Evolutionary conservation across 1,140 invertebrate species (phyloP).

Genomic region (Acromyrmex echinatior): DNA sequence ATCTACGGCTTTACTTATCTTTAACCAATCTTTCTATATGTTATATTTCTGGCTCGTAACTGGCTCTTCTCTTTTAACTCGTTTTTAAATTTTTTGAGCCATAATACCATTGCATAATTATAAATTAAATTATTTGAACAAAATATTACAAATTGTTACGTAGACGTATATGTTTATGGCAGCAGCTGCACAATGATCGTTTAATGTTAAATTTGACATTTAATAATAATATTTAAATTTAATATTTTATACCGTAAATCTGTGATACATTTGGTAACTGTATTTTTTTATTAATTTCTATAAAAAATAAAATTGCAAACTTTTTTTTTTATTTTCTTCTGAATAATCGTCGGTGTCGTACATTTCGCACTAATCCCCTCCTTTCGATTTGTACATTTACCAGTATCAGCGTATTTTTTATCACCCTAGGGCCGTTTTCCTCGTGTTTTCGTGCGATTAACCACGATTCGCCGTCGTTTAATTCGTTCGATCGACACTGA

Average conservation of each 20-base stretch:
- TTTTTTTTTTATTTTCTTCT: slow-evolving; percentile 1
- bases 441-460: slow-evolving; percentile 68
- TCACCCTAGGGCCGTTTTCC: slow-evolving; percentile 22
- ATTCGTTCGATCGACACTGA: slow-evolving; percentile 55
- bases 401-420: slow-evolving; percentile 48
- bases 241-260: too few species aligned
- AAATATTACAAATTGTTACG: neutral
- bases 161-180: neutral
- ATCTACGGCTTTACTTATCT: too few species aligned
- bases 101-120: too few species aligned
- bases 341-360: slow-evolving; percentile 11
- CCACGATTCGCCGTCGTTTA: slow-evolving; percentile 60
- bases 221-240: neutral
- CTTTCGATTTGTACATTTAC: slow-evolving; percentile 27
- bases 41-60: too few species aligned
- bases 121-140: slow-evolving; percentile 13
- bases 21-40: too few species aligned
- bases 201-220: slow-evolving; percentile 16
- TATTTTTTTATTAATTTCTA: neutral
- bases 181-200: neutral
- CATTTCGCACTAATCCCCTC: slow-evolving; percentile 6
- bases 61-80: too few species aligned
- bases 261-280: neutral
- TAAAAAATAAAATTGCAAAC: slow-evolving; percentile 1
- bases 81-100: too few species aligned